Evolutionary conservation across 1,140 invertebrate genomes (phyloP).

Genomic region (Lerema accius): DNA sequence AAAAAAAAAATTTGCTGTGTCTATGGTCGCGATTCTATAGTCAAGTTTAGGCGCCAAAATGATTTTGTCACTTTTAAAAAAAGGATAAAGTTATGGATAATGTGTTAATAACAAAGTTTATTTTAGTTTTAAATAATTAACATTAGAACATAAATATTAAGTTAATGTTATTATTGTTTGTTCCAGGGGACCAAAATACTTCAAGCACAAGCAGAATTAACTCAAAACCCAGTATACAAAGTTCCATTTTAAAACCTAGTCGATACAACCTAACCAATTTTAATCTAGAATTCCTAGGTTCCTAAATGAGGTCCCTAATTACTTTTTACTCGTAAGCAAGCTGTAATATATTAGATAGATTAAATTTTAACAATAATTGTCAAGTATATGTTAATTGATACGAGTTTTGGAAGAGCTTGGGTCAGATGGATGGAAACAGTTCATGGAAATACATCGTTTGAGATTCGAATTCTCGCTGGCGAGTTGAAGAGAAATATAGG

Average conservation of each 20-base stretch:
- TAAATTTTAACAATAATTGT: constrained; percentile 13
- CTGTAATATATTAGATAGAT: constrained; percentile 28
- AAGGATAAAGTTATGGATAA: too few species aligned
- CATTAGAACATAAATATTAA: too few species aligned
- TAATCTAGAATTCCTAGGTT: constrained; percentile 21
- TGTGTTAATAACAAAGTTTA: too few species aligned
- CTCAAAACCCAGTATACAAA: constrained; percentile 27
- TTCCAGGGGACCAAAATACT: constrained; percentile 64
- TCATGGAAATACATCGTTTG: constrained; percentile 23
- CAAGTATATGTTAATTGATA: constrained; percentile 5
- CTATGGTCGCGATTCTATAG: too few species aligned
- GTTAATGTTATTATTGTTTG: constrained; percentile 43
- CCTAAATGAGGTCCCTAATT: constrained; percentile 17
- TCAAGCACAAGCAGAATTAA: constrained; percentile 17
- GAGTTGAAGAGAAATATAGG: constrained; percentile 29
- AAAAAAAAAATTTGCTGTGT: too few species aligned
- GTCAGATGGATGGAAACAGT: constrained; percentile 16
- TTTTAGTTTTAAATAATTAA: too few species aligned
- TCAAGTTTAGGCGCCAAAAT: too few species aligned
- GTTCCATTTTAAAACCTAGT: constrained; percentile 23
- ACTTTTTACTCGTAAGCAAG: background rate
- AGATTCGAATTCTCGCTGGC: constrained; percentile 14
- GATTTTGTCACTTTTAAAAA: too few species aligned
- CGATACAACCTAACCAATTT: constrained; percentile 25
- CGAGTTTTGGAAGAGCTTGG: constrained; percentile 5